Base-by-base conservation (phyloP, 2,113 vertebrate species). In the Zonotrichia leucophrys region DNA sequence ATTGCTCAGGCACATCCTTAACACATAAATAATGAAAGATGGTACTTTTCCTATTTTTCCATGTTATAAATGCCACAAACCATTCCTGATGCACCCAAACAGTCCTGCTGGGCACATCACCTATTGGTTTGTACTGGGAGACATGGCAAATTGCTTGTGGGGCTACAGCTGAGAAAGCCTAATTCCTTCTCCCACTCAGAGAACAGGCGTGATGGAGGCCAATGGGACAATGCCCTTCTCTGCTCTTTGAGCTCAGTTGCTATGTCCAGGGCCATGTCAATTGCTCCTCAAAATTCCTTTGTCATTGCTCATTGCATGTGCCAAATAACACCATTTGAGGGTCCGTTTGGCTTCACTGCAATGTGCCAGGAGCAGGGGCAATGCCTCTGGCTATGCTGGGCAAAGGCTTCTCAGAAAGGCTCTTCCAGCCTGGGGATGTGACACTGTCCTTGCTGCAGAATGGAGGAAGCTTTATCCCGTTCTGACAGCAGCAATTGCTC, bases 321-420 rank as follows among this genome's bases (percentile, higher is more conserved):
- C 31, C 59, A 76, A 39, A 41, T 12, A 47, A 10, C 24, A 18
- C 3, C 14, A 13, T 46, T 60, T 31, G 17, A 35, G 41, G 5
- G 25, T 9, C 12, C 20, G 56, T 82, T 58, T 73, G 6, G 39
- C 44, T 68, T 35, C 28, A 9, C 7, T 56, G 12, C 33, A 22
- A 2, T 47, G n/a, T 60, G n/a, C 31, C 49, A 60, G n/a, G 27
- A 46, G n/a, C 47, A 23, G 0, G 1, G 25, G n/a, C 18, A 59
- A 21, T 7, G 7, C 0, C 0, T 25, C 35, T 2, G 2, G 6
- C 35, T 42, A 4, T 49, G 27, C 10, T 33, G 49, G 31, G 20
- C 41, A 76, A 92, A 73, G 33, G 15, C 23, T 23, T 66, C 53
- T 69, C 37, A 31, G 31, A 70, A 62, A 12, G 10, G 25, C 6